Evolutionary conservation across 1,140 invertebrate genomes (phyloP), one percentile per base, ranked within the genome.

Genomic region (Pararge aegeria): DNA sequence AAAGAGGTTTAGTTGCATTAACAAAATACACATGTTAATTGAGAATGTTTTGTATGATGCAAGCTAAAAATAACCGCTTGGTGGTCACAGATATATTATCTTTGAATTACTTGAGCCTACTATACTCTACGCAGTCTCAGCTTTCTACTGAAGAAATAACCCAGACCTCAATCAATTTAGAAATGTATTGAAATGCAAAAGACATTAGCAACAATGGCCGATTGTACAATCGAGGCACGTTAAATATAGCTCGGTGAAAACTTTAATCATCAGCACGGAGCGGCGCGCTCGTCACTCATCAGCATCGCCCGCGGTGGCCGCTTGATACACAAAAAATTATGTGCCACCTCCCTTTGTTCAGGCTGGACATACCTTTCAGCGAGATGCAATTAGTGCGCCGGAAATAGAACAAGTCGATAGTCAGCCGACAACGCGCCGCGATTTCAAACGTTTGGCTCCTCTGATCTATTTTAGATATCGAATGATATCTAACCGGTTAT

Each of bases 291-390:
- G 69, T 73, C 78, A 71, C 81, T 89, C 84, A 73, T 73, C 84
- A 60, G 52, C 51, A 48, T 52, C 73, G 72, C 61, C 73, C 77
- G 81, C 81, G 87, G 87, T 89, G 86, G 84, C 83, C 84, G 75
- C 62, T 70, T 66, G 71, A 80, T 82, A 78, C 44, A 86, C 78
- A 85, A 87, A 87, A 85, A 87, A 85, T 83, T 70, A 84, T 74
- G 83, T 87, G 83, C 68, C 79, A 83, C 78, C 75, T 87, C 80
- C 81, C 83, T 86, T 89, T 89, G 83, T 87, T 87, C 82, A 73
- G 69, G 75, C 79, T 87, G 84, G 86, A 89, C 86, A 87, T 89
- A 87, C 86, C 86, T 89, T 87, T 89, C 86, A 85, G 69, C 86
- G 75, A 78, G 80, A 86, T 87, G 86, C 86, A 89, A 89, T 89